Evolutionary conservation across 2,888 invertebrate species (phyloP), one percentile per base, ranked within the genome.

Genomic region (Ceriagrion tenellum): DNA sequence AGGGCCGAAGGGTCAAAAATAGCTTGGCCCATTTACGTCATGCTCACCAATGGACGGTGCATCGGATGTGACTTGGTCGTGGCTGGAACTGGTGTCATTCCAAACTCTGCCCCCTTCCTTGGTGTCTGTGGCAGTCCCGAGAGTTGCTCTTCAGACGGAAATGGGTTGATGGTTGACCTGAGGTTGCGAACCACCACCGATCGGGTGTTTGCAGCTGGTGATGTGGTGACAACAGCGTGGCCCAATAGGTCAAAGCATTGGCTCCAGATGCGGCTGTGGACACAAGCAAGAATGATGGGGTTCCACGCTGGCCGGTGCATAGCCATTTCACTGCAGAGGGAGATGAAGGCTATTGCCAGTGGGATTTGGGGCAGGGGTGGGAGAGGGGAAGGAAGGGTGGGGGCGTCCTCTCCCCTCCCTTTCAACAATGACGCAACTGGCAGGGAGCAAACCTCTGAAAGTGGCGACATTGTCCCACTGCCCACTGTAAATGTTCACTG

Each of bases 221-320:
- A 99, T 97, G 98, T 99, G 16, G 99, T 99, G 96, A 97, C 97
- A 96, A 98, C 98, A n/a, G 97, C 97, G 63, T 99, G 99, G 99
- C 56, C 95, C 2, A 93, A 93, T 16, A 96, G 96, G 63, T 96
- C 97, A 13, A 97, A 97, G 55, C 98, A 99, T 96, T 99, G 99
- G 99, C 98, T 99, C 97, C 98, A 99, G 97, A 98, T 99, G 98
- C 98, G 99, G 95, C 97, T 99, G 69, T 99, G 99, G 99, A 99
- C 99, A 0, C 99, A 99, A 97, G 99, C 99, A 0, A 97, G 99
- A 95, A 99, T 99, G 97, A 99, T 99, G 99, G 99, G 99, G 20
- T 98, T 98, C 95, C 99, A 99, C 97, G 99, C 99, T 55, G 99
- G 99, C 0, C 98, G 98, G 97, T 98, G 98, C 95, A 99, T 99